Evolutionary conservation across 2,113 vertebrate genomes (phyloP), one percentile per base, ranked within the genome.

Genomic region (Chionodraco myersi): DNA sequence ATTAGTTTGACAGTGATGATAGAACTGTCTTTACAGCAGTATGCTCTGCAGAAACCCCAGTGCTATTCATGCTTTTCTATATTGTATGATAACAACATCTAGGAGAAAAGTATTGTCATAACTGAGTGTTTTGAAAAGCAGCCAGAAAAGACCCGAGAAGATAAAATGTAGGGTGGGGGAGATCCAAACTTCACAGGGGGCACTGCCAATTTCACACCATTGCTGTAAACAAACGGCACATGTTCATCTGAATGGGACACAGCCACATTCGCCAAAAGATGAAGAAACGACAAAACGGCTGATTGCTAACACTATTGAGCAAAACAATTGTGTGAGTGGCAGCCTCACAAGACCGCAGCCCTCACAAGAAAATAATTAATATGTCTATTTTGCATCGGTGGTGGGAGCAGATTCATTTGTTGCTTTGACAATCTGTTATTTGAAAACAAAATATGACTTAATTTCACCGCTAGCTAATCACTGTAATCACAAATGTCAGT

Each of bases 351-450:
- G 84, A 88, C 72, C 70, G 69, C 79, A 72, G 73, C 82, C 49
- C 52, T 88, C 78, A 80, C 63, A 57, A 7, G 62, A 34, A 87
- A 89, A 88, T 82, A 79, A 88, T 90, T 89, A 84, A 91, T 85
- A 82, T 48, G 84, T 89, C 80, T 84, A 72, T 85, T 89, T 90
- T n/a, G 64, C 86, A 53, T 77, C 6, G 16, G 63, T 90, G 87
- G 79, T 82, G 86, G 84, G 72, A 76, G 82, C 77, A 59, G 78
- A 89, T 86, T 92, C 81, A 91, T 92, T 92, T 91, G 87, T 82
- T 92, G 83, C 77, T 89, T 88, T 93, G 85, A 93, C 90, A 92
- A 86, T 89, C 76, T 88, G 75, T 88, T 88, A 90, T 90, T 87
- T 87, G 70, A 79, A 78, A 88, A 90, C 83, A 76, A 88, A 91